Conservation (phyloP, 2,888 invertebrate genomes). For the Druceiella hillmani region DNA sequence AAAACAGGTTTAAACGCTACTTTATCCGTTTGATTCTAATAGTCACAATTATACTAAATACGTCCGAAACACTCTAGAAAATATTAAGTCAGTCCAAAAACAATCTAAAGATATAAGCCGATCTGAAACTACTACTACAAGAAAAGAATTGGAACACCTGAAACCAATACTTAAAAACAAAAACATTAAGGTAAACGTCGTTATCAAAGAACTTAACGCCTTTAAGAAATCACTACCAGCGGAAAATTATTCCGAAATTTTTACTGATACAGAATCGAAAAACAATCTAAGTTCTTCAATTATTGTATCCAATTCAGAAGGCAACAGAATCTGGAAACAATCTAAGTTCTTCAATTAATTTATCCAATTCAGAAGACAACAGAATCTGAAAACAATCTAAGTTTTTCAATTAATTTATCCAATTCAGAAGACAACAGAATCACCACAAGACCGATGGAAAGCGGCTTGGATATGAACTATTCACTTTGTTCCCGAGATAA, state of each 20-base stretch:
- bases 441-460: too few species aligned
- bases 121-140: background rate
- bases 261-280: background rate
- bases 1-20: background rate
- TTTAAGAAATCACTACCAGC: background rate
- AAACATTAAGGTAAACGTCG: background rate
- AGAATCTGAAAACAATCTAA: too few species aligned
- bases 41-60: background rate
- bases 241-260: background rate
- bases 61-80: background rate
- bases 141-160: background rate
- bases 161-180: background rate
- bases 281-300: background rate
- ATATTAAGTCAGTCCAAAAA: background rate
- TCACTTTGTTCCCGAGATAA: too few species aligned
- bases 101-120: background rate
- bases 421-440: too few species aligned
- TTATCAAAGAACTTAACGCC: background rate
- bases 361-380: too few species aligned
- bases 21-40: background rate
- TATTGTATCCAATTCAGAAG: too few species aligned
- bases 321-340: too few species aligned
- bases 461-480: too few species aligned
- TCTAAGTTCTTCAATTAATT: too few species aligned
- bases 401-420: too few species aligned